Conservation (phyloP, 2,888 invertebrate genomes). For the Drosophila neoperkinsi region DNA sequence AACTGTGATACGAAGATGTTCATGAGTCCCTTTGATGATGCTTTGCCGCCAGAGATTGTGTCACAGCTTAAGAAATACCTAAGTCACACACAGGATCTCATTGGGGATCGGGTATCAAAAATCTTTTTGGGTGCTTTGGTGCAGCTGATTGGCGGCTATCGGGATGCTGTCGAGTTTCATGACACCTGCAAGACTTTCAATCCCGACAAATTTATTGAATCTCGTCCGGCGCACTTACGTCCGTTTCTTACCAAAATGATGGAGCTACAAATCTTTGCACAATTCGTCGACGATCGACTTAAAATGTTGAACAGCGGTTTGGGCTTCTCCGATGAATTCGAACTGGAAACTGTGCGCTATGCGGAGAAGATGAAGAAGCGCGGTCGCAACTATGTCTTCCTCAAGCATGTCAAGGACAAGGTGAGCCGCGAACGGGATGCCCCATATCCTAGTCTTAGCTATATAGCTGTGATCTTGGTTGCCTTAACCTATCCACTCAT, state of each 20-base stretch:
- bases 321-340: conserved; percentile 97
- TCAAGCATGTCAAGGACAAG: conserved; percentile 95
- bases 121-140: conserved; percentile 96
- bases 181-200: conserved; percentile 92
- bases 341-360: conserved; percentile 91
- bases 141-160: conserved; percentile 96
- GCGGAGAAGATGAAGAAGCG: conserved; percentile 86
- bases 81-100: conserved; percentile 87
- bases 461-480: conserved; percentile 32
- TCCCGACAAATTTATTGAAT: conserved; percentile 94
- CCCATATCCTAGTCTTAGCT: conserved; percentile 5
- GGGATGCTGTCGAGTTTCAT: conserved; percentile 93
- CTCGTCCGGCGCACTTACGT: conserved; percentile 93
- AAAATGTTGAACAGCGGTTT: conserved; percentile 96
- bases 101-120: conserved; percentile 96
- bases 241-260: conserved; percentile 96
- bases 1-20: conserved; percentile 96
- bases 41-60: conserved; percentile 96
- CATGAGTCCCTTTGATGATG: conserved; percentile 95
- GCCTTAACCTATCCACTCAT: conserved; percentile 40
- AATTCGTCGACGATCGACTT: conserved; percentile 96
- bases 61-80: conserved; percentile 85
- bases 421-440: conserved; percentile 85
- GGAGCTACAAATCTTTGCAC: conserved; percentile 97
- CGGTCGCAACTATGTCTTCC: conserved; percentile 89